Evolutionary conservation across 1,140 invertebrate genomes (phyloP), one percentile per base, ranked within the genome.

Genomic region (Anastrepha obliqua): DNA sequence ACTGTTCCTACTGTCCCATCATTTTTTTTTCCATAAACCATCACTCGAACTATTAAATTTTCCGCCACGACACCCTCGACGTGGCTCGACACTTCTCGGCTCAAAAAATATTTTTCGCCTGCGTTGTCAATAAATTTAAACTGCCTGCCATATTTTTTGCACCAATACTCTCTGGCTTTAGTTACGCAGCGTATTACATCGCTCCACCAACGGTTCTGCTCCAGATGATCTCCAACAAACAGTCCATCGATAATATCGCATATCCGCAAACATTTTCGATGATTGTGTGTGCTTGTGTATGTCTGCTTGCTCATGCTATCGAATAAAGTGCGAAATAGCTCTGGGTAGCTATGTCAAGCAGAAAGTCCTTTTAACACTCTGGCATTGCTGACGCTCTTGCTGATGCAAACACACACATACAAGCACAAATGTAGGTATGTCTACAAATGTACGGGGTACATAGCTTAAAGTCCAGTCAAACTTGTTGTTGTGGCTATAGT

Each of bases 131-230:
- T 81, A 81, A 81, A 81, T 81, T 81, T 51, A 81, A 81, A 81
- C 55, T 81, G 74, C n/a, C 47, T 81, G 74, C 20, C 74, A 81
- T 81, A 81, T 81, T 81, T 81, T 81, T 55, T 81, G 20, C 42
- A 81, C 47, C n/a, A 62, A 62, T 3, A 62, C 15, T 62, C 60
- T 62, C 60, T 13, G 60, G 0, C 60, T 17, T 62, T 44, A 17
- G 64, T 67, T 29, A 39, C 9, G 20, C 64, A 64, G 5, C 60
- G 3, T 62, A 29, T 62, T n/a, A 20, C 17, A n/a, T n/a, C 17
- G 1, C n/a, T 29, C 29, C n/a, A 20, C n/a, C 5, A 17, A 64
- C 0, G 2, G 6, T 4, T 2, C 20, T 29, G 11, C 29, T 13
- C 2, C 6, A n/a, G 60, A 64, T 0, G 64, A 67, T 20, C 64